These are phyloP conservation scores for Sinhomidia bicolor DNA, from an alignment of 2,888 invertebrate genomes.

Conservation along the genomic window DNA sequence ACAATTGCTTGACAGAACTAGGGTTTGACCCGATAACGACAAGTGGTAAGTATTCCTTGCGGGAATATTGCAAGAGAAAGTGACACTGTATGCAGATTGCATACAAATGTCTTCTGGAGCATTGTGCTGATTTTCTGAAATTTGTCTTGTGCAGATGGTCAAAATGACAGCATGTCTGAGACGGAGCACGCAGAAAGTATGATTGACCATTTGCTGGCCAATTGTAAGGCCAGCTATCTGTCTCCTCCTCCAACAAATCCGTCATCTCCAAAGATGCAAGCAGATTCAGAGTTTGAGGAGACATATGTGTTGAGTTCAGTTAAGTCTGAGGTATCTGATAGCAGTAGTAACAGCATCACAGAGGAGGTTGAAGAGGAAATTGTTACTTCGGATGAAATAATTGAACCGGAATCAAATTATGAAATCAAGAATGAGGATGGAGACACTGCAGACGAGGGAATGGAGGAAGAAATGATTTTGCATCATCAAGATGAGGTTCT, in stretches of 20 bases:
- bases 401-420: slow-evolving; percentile 60
- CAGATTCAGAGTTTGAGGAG: slow-evolving; percentile 68
- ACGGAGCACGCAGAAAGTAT: slow-evolving; percentile 75
- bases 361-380: slow-evolving; percentile 71
- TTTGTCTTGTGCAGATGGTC: slow-evolving; percentile 59
- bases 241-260: slow-evolving; percentile 80
- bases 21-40: slow-evolving; percentile 72
- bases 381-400: slow-evolving; percentile 48
- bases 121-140: slow-evolving; percentile 25
- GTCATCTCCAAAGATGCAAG: slow-evolving; percentile 76
- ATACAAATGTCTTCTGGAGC: slow-evolving; percentile 40
- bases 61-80: neutral
- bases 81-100: slow-evolving; percentile 14
- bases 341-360: slow-evolving; percentile 41
- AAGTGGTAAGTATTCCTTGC: slow-evolving; percentile 60
- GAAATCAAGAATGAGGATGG: slow-evolving; percentile 63
- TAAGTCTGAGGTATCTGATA: slow-evolving; percentile 58
- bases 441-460: neutral
- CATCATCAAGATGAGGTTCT: slow-evolving; percentile 54
- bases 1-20: slow-evolving; percentile 74
- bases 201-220: slow-evolving; percentile 75
- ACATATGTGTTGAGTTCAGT: slow-evolving; percentile 57
- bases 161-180: slow-evolving; percentile 65
- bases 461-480: slow-evolving; percentile 25
- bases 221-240: slow-evolving; percentile 71